Evolutionary conservation across 2,888 invertebrate species (phyloP).

Genomic region (Eucriotettix oculatus): DNA sequence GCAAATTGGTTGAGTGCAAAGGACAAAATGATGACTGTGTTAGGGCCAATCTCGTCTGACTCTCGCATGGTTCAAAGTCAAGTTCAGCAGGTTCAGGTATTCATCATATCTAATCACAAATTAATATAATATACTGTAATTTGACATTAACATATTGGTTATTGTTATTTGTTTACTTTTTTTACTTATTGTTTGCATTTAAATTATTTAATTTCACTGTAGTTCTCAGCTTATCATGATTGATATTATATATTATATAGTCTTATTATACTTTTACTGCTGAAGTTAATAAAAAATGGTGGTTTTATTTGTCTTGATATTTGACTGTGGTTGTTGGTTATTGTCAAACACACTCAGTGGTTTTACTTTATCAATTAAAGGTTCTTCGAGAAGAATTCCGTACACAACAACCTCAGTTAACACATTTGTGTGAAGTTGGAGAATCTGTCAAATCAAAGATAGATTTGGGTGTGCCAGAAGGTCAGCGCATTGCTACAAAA

Average conservation of each 20-base stretch:
- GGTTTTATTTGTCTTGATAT: neutral
- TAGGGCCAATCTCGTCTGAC: slow-evolving; percentile 92
- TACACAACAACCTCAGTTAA: slow-evolving; percentile 77
- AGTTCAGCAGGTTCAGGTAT: slow-evolving; percentile 64
- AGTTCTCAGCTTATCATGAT: no score
- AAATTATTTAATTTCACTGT: no score
- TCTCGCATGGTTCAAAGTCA: slow-evolving; percentile 91
- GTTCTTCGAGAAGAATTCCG: slow-evolving; percentile 90
- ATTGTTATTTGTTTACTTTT: no score
- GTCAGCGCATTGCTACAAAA: slow-evolving; percentile 50
- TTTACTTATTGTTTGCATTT: no score
- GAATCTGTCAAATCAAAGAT: slow-evolving; percentile 48
- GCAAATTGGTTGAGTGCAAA: slow-evolving; percentile 80
- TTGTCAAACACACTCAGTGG: no score
- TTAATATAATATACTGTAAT: no score
- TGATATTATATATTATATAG: no score
- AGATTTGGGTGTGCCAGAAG: slow-evolving; percentile 38
- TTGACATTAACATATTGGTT: no score
- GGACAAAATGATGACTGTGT: slow-evolving; percentile 86
- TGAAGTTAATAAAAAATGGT: no score
- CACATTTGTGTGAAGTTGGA: slow-evolving; percentile 68
- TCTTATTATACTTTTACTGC: no score
- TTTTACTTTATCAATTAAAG: slow-evolving; percentile 37
- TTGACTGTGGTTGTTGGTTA: no score
- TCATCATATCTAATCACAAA: no score